phyloP scores from a whole-genome alignment of 2,888 invertebrate species.

The Terebella lapidaria region DNA sequence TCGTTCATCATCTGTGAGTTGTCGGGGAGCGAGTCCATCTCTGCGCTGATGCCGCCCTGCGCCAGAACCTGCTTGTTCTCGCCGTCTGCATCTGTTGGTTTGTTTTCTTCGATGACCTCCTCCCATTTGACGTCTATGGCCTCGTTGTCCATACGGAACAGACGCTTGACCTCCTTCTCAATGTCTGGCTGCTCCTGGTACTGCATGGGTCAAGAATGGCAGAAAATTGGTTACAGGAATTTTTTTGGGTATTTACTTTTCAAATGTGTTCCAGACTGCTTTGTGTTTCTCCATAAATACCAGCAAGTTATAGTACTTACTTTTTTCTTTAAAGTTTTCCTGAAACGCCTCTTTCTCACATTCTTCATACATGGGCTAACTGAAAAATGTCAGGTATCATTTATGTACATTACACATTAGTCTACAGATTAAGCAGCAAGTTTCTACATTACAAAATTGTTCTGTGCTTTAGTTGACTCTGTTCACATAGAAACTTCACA shows the following conservation, averaged over 20 bases:
- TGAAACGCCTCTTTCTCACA: slow-evolving; percentile 82
- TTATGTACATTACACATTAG: neutral
- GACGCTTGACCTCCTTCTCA: slow-evolving; percentile 92
- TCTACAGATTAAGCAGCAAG: neutral
- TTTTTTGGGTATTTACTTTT: neutral
- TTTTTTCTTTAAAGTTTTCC: slow-evolving; percentile 93
- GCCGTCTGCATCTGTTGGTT: neutral
- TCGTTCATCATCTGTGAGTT: no score
- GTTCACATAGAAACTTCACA: no score
- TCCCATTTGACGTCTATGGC: slow-evolving; percentile 59
- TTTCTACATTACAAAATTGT: no score
- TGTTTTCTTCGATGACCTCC: slow-evolving; percentile 29
- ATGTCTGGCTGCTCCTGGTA: slow-evolving; percentile 96
- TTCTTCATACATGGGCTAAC: slow-evolving; percentile 94
- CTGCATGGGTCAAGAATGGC: slow-evolving; percentile 35
- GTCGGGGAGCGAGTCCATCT: no score
- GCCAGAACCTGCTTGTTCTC: slow-evolving; percentile 12
- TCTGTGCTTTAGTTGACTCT: no score
- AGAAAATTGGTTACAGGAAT: neutral
- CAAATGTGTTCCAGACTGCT: neutral
- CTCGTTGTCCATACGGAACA: slow-evolving; percentile 84
- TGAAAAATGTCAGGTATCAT: slow-evolving; percentile 24
- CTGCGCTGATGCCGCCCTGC: neutral
- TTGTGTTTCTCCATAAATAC: no score
- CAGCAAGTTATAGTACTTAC: slow-evolving; percentile 31